Percentiles rank a stretch among this genome's conserved stretches.
These are phyloP conservation scores for Aplysina aerophoba DNA, from an alignment of 37 sponge, comb jelly and placozoan species.

Conservation along the genomic window DNA sequence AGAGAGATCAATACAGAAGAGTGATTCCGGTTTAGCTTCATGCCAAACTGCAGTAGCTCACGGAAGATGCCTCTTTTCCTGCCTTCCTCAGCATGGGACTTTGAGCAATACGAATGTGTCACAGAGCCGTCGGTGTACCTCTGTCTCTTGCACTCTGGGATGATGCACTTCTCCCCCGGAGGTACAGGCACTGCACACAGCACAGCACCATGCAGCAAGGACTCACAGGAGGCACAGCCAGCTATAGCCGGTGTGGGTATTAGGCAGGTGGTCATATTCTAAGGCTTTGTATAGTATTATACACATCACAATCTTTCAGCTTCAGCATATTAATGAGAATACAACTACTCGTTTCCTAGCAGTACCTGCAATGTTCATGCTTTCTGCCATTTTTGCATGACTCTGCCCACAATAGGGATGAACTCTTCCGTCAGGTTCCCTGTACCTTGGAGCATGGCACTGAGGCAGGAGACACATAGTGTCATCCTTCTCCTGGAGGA, in stretches of 20 bases:
- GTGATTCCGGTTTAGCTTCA: too few relatives aligned
- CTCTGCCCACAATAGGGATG: slow-evolving; percentile 73
- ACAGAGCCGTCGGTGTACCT: slow-evolving; percentile 4
- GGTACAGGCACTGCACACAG: not conserved
- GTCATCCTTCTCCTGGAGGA: slow-evolving; percentile 11
- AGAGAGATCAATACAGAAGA: too few relatives aligned
- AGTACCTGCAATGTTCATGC: not conserved
- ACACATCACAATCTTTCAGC: too few relatives aligned
- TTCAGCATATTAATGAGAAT: too few relatives aligned
- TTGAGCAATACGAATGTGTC: slow-evolving; percentile 27
- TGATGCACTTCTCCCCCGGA: slow-evolving; percentile 32
- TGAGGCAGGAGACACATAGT: slow-evolving; percentile 33
- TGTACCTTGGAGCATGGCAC: not conserved
- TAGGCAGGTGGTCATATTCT: too few relatives aligned
- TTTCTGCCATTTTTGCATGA: slow-evolving; percentile 65
- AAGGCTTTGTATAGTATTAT: too few relatives aligned
- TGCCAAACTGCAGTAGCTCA: not conserved
- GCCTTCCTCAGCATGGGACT: slow-evolving; percentile 9
- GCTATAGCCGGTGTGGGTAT: too few relatives aligned
- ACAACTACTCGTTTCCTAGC: too few relatives aligned
- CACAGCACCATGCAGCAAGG: not conserved
- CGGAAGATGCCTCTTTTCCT: slow-evolving; percentile 13
- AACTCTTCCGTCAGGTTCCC: not conserved
- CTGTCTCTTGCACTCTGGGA: slow-evolving; percentile 17
- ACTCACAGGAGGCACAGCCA: too few relatives aligned